Evolutionary conservation across 2,113 vertebrate species (phyloP).

Genomic region (Sitta europaea): DNA sequence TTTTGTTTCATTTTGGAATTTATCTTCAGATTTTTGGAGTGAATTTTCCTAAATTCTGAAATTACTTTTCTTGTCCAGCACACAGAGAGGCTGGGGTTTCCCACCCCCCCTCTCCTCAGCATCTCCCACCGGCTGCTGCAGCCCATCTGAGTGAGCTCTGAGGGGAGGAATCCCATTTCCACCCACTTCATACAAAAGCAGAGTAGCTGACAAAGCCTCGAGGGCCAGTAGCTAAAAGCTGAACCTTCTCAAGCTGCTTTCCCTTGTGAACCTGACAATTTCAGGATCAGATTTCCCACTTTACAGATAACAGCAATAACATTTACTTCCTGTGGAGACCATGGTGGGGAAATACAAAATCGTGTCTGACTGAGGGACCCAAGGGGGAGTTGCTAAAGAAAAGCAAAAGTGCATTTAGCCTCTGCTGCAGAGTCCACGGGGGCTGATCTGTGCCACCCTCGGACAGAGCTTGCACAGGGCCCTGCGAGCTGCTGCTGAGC

Average conservation of each 20-base stretch:
- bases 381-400: background rate
- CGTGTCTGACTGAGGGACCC: background rate
- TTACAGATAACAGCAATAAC: background rate
- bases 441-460: constrained; percentile 14
- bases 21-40: background rate
- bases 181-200: background rate
- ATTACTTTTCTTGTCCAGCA: background rate
- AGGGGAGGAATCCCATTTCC: background rate
- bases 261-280: background rate
- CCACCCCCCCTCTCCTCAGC: background rate
- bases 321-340: background rate
- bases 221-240: background rate
- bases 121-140: background rate
- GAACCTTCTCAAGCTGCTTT: background rate
- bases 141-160: background rate
- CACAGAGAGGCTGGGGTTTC: background rate
- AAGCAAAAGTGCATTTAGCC: background rate
- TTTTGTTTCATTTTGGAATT: background rate
- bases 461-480: background rate
- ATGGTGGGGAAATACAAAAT: background rate
- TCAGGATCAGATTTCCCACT: background rate
- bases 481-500: constrained; percentile 21
- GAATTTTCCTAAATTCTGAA: background rate
- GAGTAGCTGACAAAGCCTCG: background rate
- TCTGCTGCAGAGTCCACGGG: constrained; percentile 13